phyloP scores from a whole-genome alignment of 1,140 invertebrate genomes.

The Phymorhynchus buccinoides region DNA sequence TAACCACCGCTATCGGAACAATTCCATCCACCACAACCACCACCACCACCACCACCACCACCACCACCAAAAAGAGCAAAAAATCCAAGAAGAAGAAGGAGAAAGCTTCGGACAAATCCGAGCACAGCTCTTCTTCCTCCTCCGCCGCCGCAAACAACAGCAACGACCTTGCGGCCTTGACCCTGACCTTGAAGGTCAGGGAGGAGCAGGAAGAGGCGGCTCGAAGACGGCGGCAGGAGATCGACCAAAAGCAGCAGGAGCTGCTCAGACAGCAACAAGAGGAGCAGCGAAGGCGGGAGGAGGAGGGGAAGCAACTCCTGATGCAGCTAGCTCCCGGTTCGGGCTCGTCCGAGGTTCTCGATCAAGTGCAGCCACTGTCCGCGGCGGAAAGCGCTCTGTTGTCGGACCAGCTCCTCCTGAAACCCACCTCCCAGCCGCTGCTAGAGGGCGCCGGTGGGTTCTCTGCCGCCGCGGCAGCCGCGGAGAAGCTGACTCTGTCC shows the following conservation, averaged over 20 bases:
- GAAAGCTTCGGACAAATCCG: constrained; percentile 1
- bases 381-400: not conserved
- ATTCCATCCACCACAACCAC: not conserved
- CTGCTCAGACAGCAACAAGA: constrained; percentile 26
- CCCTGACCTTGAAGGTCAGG: not conserved
- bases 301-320: not conserved
- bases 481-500: not conserved
- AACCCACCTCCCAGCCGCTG: constrained; percentile 9
- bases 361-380: not conserved
- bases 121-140: no score
- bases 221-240: constrained; percentile 23
- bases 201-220: constrained; percentile 12
- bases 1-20: no score
- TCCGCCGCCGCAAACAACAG: not conserved
- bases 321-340: not conserved
- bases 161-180: not conserved
- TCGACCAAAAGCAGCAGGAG: constrained; percentile 36
- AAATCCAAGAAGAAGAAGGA: constrained; percentile 39
- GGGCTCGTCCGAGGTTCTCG: not conserved
- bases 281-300: constrained; percentile 21
- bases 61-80: constrained; percentile 23
- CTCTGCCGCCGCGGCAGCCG: not conserved
- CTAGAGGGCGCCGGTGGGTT: not conserved
- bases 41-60: not conserved
- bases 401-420: constrained; percentile 28